phyloP scores from a whole-genome alignment of 1,140 invertebrate genomes.

The Pseudoatta argentina region DNA sequence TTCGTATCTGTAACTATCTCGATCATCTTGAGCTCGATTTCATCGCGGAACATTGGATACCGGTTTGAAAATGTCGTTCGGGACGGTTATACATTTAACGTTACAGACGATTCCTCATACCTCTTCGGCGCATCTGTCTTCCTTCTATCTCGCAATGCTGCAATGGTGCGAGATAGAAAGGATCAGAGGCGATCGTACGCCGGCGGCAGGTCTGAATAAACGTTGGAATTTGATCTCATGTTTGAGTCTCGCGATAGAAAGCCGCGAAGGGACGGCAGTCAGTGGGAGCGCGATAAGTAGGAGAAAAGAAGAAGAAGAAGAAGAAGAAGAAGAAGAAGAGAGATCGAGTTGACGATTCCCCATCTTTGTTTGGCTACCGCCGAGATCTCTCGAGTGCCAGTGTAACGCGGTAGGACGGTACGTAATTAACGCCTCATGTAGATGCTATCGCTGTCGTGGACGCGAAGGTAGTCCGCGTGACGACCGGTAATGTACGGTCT shows the following conservation, averaged over 20 bases:
- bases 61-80: constrained; percentile 50
- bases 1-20: constrained; percentile 48
- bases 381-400: constrained; percentile 79
- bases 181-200: constrained; percentile 33
- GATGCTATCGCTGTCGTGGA: constrained; percentile 82
- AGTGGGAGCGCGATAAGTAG: background rate
- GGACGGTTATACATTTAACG: constrained; percentile 31
- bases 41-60: constrained; percentile 41
- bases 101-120: constrained; percentile 51
- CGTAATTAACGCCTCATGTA: constrained; percentile 87
- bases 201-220: constrained; percentile 53
- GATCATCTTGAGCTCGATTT: constrained; percentile 10
- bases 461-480: constrained; percentile 81
- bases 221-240: constrained; percentile 66
- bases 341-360: constrained; percentile 46
- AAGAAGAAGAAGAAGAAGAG: background rate
- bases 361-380: constrained; percentile 37
- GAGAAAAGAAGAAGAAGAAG: constrained; percentile 19
- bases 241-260: constrained; percentile 35
- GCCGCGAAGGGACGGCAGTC: constrained; percentile 9
- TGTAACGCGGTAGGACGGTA: constrained; percentile 85
- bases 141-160: background rate
- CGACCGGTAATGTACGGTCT: constrained; percentile 84
- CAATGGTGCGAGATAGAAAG: constrained; percentile 1
- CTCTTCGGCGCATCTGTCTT: constrained; percentile 20